Conservation (phyloP, 2,113 vertebrate genomes). For the Diglossa brunneiventris region DNA sequence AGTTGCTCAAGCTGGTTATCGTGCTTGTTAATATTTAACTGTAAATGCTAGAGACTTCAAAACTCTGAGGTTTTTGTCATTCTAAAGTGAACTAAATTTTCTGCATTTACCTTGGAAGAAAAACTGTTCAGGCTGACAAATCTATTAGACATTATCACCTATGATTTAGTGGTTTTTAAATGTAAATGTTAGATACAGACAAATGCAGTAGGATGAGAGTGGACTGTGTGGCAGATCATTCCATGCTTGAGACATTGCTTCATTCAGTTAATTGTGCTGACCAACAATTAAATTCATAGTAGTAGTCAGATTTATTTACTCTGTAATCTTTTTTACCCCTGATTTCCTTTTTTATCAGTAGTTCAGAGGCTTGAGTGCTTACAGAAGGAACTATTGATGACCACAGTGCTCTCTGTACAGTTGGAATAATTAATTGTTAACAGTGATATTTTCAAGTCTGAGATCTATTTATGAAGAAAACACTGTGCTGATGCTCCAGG, state of each 20-base stretch:
- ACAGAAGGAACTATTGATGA: neutral
- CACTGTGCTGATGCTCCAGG: neutral
- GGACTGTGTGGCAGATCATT: neutral
- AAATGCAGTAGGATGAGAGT: neutral
- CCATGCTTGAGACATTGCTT: neutral
- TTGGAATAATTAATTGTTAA: slow-evolving; percentile 22
- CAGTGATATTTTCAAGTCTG: slow-evolving; percentile 48
- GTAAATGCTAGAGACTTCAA: neutral
- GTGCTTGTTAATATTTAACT: neutral
- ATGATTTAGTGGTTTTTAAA: slow-evolving; percentile 1
- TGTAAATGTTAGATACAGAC: neutral
- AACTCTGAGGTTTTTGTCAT: neutral
- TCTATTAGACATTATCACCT: slow-evolving; percentile 48
- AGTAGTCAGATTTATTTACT: slow-evolving; percentile 67
- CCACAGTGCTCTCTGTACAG: neutral
- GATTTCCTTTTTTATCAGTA: slow-evolving; percentile 28
- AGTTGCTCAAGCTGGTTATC: neutral
- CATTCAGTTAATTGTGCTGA: neutral
- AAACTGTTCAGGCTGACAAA: slow-evolving; percentile 38
- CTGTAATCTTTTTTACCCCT: neutral
- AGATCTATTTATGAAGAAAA: slow-evolving; percentile 60
- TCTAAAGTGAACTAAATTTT: neutral
- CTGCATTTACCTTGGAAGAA: slow-evolving; percentile 43
- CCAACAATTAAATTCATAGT: slow-evolving; percentile 57
- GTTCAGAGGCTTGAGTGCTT: neutral